A percentile compares a stretch with the other conserved stretches of the same genome.
Conservation (phyloP, 2,888 invertebrate species). For the Idaea straminata region DNA sequence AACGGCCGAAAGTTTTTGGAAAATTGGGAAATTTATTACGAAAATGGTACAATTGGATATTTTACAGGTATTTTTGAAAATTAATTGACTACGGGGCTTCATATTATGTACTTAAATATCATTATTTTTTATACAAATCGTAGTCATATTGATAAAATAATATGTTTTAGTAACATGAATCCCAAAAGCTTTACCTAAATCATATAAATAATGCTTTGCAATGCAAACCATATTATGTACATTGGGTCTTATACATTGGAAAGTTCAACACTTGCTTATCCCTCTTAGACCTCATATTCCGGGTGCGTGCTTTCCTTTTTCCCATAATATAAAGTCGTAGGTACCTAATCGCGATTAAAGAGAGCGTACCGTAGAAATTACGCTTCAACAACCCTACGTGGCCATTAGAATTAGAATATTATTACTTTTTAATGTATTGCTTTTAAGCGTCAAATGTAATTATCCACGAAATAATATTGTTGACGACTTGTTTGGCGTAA, state of each 20-base stretch:
- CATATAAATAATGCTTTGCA: slow-evolving; percentile 39
- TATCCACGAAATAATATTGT: slow-evolving; percentile 8
- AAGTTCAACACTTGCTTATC: slow-evolving; percentile 23
- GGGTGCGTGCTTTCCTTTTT: slow-evolving; percentile 42
- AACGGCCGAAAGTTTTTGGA: slow-evolving; percentile 67
- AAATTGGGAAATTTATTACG: slow-evolving; percentile 61
- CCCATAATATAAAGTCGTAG: slow-evolving; percentile 30
- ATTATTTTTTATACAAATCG: slow-evolving; percentile 21
- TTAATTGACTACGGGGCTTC: slow-evolving; percentile 63
- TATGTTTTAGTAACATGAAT: slow-evolving; percentile 18
- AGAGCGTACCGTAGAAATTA: slow-evolving; percentile 38
- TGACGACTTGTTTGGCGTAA: neutral
- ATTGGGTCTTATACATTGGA: slow-evolving; percentile 29
- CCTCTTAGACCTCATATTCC: slow-evolving; percentile 23
- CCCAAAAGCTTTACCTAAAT: slow-evolving; percentile 36
- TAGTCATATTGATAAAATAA: slow-evolving; percentile 21
- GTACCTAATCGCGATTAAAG: slow-evolving; percentile 34
- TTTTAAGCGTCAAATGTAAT: slow-evolving; percentile 17
- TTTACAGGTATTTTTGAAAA: slow-evolving; percentile 65
- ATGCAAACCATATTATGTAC: slow-evolving; percentile 28
- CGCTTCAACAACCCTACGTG: slow-evolving; percentile 33
- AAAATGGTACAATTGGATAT: slow-evolving; percentile 76
- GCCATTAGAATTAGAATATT: slow-evolving; percentile 23
- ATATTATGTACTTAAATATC: slow-evolving; percentile 24
- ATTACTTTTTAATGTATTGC: slow-evolving; percentile 28